Percentiles rank a stretch among this genome's conserved stretches.
Evolutionary conservation across 1,140 invertebrate species (phyloP).

Genomic region (Drosophila pectinifera): DNA sequence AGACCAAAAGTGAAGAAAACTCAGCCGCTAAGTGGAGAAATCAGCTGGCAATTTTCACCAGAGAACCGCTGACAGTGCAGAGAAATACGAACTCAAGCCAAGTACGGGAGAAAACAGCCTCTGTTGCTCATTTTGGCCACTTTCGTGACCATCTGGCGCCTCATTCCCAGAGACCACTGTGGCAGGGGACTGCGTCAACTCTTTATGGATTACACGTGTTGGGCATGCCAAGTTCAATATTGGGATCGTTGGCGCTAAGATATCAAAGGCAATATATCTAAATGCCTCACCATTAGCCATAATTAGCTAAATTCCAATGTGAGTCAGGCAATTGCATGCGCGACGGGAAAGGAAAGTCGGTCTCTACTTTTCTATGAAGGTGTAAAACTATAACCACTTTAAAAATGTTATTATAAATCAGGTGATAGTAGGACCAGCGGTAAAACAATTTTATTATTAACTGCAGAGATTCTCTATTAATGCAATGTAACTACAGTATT

Average conservation of each 20-base stretch:
- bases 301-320: constrained; percentile 45
- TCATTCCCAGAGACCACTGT: neutral
- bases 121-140: neutral
- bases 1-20: constrained; percentile 21
- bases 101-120: constrained; percentile 21
- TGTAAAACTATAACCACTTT: neutral
- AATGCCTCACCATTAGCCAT: constrained; percentile 23
- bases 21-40: constrained; percentile 30
- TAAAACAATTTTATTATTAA: neutral
- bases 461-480: too few relatives aligned
- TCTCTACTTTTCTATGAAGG: neutral
- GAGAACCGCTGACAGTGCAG: constrained; percentile 37
- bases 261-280: constrained; percentile 47
- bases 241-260: constrained; percentile 38
- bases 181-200: constrained; percentile 54
- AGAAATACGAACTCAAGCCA: constrained; percentile 7
- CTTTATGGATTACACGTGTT: constrained; percentile 75
- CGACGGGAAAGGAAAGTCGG: neutral
- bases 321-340: constrained; percentile 16
- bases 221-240: constrained; percentile 54
- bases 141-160: too few relatives aligned
- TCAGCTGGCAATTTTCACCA: constrained; percentile 1
- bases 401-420: neutral
- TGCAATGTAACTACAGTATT: neutral
- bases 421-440: neutral